Evolutionary conservation across 2,113 vertebrate species (phyloP).

Genomic region (Hippopotamus amphibius): DNA sequence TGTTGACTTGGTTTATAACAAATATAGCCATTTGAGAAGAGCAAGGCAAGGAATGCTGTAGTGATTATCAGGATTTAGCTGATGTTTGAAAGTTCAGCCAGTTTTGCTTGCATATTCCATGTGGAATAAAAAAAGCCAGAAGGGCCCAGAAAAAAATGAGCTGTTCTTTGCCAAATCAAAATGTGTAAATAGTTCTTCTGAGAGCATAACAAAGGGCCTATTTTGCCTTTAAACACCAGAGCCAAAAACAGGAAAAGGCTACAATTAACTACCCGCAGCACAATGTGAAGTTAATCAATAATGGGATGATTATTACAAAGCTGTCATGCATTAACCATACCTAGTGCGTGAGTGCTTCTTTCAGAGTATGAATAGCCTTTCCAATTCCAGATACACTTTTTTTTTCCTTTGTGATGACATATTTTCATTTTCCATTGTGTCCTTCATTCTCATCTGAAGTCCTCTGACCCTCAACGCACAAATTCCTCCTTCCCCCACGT

Average conservation of each 20-base stretch:
- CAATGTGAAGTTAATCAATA: slow-evolving; percentile 67
- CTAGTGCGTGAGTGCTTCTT: not conserved
- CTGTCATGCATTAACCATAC: not conserved
- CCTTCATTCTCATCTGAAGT: not conserved
- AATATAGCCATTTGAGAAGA: slow-evolving; percentile 13
- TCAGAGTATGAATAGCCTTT: not conserved
- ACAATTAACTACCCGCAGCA: slow-evolving; percentile 59
- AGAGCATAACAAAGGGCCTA: slow-evolving; percentile 72
- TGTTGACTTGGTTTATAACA: slow-evolving; percentile 32
- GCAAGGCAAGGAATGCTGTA: not conserved
- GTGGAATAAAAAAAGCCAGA: slow-evolving; percentile 67
- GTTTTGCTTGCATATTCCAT: slow-evolving; percentile 60
- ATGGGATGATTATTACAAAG: not conserved
- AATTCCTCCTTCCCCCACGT: not conserved
- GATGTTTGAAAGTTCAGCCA: slow-evolving; percentile 41
- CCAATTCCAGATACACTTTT: not conserved
- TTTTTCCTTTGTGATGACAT: not conserved
- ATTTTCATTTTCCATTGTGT: not conserved
- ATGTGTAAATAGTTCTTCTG: slow-evolving; percentile 78
- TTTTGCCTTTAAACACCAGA: slow-evolving; percentile 76
- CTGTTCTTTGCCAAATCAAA: slow-evolving; percentile 76
- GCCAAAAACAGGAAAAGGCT: slow-evolving; percentile 76
- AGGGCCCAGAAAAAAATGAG: slow-evolving; percentile 49
- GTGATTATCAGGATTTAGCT: not conserved
- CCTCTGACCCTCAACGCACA: not conserved